Base-by-base conservation (phyloP, 2,888 invertebrate species). In the Phaedon cochleariae region DNA sequence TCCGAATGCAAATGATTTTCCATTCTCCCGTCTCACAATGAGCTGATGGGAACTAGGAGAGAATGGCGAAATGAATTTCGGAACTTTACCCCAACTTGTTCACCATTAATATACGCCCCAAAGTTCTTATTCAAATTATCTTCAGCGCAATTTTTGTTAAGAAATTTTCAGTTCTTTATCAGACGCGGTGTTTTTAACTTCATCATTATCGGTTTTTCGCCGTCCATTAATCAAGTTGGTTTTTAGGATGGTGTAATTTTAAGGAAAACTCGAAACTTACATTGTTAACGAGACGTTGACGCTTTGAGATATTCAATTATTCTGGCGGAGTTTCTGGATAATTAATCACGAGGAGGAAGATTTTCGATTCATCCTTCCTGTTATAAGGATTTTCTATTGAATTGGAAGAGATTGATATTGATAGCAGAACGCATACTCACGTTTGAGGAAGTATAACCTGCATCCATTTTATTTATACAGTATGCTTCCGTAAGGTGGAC, bases 241-340 rank as follows among this genome's bases (percentile, higher is more conserved):
- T 62, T 48, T 58, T 54, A 59, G 49, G 29, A 48, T 63, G 52
- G 21, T 41, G 34, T 62, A 67, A 67, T 64, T 64, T 64, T 64
- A 62, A 54, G 59, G 67, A 59, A 67, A 67, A 62, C 67, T 58
- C 41, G 54, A 67, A 59, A 64, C 67, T 60, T 59, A 62, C 29
- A 64, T 64, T 67, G 67, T 67, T 64, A 57, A 64, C 59, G 62
- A 54, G 59, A 64, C 59, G 62, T 64, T 59, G 45, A 29, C 48
- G 59, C 54, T 55, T 49, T 48, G 59, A 55, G 59, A 53, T 59
- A 61, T 51, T 55, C 59, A 64, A 64, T 55, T 49, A 62, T 61
- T 59, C 37, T 29, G 55, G 21, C 12, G 58, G 51, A 63, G 51
- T 48, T 63, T 53, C 46, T 26, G 29, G 51, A 63, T 52, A 37